Evolutionary conservation across 2,113 vertebrate genomes (phyloP), one percentile per base, ranked within the genome.

Genomic region (Tachysurus fulvidraco): DNA sequence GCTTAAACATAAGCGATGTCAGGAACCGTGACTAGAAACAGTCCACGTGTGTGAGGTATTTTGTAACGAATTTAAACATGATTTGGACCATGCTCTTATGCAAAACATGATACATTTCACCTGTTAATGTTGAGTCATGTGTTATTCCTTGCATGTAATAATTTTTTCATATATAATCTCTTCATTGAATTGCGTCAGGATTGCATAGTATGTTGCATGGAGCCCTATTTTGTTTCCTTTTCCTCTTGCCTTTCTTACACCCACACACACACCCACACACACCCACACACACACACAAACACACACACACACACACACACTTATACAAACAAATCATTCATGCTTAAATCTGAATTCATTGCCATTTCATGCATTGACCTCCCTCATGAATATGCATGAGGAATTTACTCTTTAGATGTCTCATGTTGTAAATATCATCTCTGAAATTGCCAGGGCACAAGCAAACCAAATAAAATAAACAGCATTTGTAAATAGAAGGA

Each of bases 311-410:
- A 62, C 36, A 65, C 59, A 69, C 54, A 67, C 50, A 60, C 50
- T 52, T 41, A 44, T n/a, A 67, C 82, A 82, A 76, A 78, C 82
- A 74, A 76, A 71, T 54, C 65, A 88, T 88, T 86, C 59, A 81
- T 23, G 60, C 76, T 65, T 44, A 55, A 46, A 78, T 76, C 86
- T 79, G 74, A 87, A 89, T 87, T 83, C 55, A 83, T 79, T 69
- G 30, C 57, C 84, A 82, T 87, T 84, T 89, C 62, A 46, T 78
- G 64, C 80, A 85, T 87, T 79, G 74, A 84, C 76, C 21, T 87
- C 89, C 28, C 81, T 84, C 89, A 88, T 93, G 73, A 90, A 92
- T 89, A 91, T 90, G 88, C 65, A 92, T 87, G 78, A 90, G 87
- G 73, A 57, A 89, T 86, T 81, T 60, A 65, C 83, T 89, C 64